A percentile compares a stretch with the other conserved stretches of the same genome.
phyloP scores from a whole-genome alignment of 2,888 invertebrate species.

The Mantis religiosa region DNA sequence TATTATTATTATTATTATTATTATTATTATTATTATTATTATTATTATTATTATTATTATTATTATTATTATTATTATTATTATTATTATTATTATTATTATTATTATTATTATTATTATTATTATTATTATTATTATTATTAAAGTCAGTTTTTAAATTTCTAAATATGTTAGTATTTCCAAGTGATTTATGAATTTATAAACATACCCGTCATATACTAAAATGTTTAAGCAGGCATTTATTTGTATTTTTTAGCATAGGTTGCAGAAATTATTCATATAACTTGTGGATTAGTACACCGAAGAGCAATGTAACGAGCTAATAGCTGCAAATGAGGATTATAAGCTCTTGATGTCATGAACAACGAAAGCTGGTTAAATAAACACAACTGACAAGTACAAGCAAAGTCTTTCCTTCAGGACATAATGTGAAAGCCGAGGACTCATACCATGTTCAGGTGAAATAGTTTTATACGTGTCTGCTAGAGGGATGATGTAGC shows the following conservation, averaged over 20 bases:
- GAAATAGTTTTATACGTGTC: not conserved
- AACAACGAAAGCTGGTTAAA: not conserved
- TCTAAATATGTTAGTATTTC: too few species aligned
- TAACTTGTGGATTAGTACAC: not conserved
- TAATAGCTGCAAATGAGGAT: not conserved
- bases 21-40: too few species aligned
- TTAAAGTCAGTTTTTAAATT: too few species aligned
- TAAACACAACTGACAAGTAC: not conserved
- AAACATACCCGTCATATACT: not conserved
- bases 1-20: too few species aligned
- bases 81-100: too few species aligned
- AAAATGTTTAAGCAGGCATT: not conserved
- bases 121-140: too few species aligned
- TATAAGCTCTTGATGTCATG: not conserved
- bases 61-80: too few species aligned
- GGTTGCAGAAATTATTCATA: not conserved
- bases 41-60: too few species aligned
- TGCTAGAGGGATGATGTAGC: not conserved
- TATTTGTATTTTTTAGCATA: not conserved
- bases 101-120: too few species aligned
- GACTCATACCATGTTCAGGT: not conserved
- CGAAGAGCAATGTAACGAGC: not conserved
- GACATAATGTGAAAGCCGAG: not conserved
- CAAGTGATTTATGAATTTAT: too few species aligned
- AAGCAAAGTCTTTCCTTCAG: not conserved